Conservation (phyloP, 2,888 invertebrate genomes). For the Megaustenia siamemsis region DNA sequence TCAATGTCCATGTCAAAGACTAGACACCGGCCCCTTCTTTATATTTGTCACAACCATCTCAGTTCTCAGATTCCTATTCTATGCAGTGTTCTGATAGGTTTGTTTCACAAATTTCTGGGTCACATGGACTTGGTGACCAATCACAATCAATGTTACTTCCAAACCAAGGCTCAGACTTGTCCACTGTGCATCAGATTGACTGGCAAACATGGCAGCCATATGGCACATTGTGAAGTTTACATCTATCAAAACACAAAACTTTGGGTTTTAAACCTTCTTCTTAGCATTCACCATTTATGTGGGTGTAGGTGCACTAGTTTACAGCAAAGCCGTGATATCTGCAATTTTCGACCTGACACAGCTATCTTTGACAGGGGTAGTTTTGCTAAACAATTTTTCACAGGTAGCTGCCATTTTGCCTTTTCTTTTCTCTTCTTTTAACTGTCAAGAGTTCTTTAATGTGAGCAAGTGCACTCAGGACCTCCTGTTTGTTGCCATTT, state of each 20-base stretch:
- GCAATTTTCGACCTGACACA: no score
- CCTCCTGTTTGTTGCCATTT: no score
- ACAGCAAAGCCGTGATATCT: no score
- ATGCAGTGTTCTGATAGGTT: constrained; percentile 28
- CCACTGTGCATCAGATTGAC: constrained; percentile 33
- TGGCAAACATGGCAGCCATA: constrained; percentile 39
- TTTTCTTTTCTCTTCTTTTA: no score
- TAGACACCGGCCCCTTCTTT: not conserved
- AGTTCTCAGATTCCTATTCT: constrained; percentile 17
- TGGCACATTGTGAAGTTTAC: not conserved
- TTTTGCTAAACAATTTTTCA: no score
- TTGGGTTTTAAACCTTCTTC: not conserved
- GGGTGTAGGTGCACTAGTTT: no score
- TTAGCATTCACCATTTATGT: no score
- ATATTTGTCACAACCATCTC: constrained; percentile 18
- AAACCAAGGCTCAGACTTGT: constrained; percentile 24
- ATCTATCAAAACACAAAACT: not conserved
- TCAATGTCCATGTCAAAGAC: not conserved
- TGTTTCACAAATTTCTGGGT: not conserved
- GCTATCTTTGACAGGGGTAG: no score
- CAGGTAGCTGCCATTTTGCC: no score
- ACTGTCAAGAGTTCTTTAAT: no score
- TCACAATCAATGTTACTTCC: constrained; percentile 15
- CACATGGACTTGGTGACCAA: constrained; percentile 31
- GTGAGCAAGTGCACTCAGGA: no score